Conservation (phyloP, 2,888 invertebrate species). For the Antheraea yamamai region DNA sequence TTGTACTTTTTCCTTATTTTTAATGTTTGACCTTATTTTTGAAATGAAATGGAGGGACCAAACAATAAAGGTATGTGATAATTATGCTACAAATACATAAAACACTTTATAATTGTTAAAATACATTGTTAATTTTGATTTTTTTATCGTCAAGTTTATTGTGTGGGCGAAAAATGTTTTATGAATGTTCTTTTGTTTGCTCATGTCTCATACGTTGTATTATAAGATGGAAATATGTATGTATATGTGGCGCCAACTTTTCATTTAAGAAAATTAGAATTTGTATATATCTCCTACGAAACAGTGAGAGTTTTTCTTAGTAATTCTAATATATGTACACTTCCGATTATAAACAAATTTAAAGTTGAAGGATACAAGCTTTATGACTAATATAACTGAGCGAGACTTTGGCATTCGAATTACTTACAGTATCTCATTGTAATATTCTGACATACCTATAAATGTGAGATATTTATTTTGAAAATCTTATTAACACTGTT, state of each 20-base stretch:
- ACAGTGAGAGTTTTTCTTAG: background rate
- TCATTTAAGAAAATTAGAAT: background rate
- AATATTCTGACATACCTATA: background rate
- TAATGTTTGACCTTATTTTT: slow-evolving; percentile 43
- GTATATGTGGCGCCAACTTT: slow-evolving; percentile 8
- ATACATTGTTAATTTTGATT: slow-evolving; percentile 46
- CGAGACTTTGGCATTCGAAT: slow-evolving; percentile 32
- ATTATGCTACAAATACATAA: slow-evolving; percentile 8
- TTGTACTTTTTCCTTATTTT: slow-evolving; percentile 39
- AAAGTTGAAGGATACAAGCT: slow-evolving; percentile 37
- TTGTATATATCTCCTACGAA: background rate
- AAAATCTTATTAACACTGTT: background rate
- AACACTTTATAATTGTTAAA: slow-evolving; percentile 25
- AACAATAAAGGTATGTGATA: slow-evolving; percentile 58
- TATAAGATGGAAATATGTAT: slow-evolving; percentile 22
- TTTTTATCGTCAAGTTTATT: slow-evolving; percentile 56
- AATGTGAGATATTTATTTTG: background rate
- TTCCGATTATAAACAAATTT: slow-evolving; percentile 18
- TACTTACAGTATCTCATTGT: slow-evolving; percentile 4
- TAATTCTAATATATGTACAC: background rate
- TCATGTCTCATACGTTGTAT: slow-evolving; percentile 32
- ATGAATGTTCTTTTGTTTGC: slow-evolving; percentile 70
- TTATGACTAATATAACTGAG: slow-evolving; percentile 26
- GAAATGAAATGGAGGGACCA: slow-evolving; percentile 74
- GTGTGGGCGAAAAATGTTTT: slow-evolving; percentile 74